A percentile compares a stretch with the other conserved stretches of the same genome.
Evolutionary conservation across 2,888 invertebrate genomes (phyloP).

Genomic region (Mythimna lalbum): DNA sequence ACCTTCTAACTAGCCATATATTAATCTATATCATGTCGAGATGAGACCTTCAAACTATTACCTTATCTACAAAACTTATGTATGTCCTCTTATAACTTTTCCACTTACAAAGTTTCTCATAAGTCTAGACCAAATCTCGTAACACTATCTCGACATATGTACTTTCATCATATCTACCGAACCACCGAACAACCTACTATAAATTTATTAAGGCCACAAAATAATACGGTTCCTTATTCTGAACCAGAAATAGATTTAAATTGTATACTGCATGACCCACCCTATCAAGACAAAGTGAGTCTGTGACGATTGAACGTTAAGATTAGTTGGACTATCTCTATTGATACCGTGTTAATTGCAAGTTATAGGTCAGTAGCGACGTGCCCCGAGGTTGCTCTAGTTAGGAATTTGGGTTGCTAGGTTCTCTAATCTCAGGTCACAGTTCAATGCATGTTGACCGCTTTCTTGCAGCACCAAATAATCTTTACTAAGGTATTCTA

Average conservation of each 20-base stretch:
- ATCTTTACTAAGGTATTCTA: not conserved
- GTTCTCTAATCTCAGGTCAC: conserved; percentile 16
- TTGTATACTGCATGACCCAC: conserved; percentile 51
- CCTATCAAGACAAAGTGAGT: conserved; percentile 42
- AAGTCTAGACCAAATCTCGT: conserved; percentile 29
- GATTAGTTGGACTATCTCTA: conserved; percentile 51
- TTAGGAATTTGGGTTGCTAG: conserved; percentile 25
- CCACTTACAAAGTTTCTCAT: not conserved
- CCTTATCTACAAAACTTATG: not conserved
- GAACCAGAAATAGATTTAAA: conserved; percentile 56
- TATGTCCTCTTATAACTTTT: conserved; percentile 3
- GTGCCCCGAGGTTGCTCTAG: conserved; percentile 24
- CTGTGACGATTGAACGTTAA: conserved; percentile 52
- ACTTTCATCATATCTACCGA: conserved; percentile 5
- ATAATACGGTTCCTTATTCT: conserved; percentile 55
- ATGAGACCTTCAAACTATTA: too few species aligned
- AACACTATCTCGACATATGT: conserved; percentile 16
- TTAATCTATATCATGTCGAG: too few species aligned
- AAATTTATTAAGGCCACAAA: conserved; percentile 41
- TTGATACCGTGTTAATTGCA: conserved; percentile 52
- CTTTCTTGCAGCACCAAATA: not conserved
- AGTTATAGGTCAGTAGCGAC: conserved; percentile 54
- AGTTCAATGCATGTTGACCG: not conserved
- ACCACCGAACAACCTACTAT: conserved; percentile 22
- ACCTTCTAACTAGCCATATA: too few species aligned